Evolutionary conservation across 2,113 vertebrate species (phyloP).

Genomic region (Cryptoleucopteryx plumbea): DNA sequence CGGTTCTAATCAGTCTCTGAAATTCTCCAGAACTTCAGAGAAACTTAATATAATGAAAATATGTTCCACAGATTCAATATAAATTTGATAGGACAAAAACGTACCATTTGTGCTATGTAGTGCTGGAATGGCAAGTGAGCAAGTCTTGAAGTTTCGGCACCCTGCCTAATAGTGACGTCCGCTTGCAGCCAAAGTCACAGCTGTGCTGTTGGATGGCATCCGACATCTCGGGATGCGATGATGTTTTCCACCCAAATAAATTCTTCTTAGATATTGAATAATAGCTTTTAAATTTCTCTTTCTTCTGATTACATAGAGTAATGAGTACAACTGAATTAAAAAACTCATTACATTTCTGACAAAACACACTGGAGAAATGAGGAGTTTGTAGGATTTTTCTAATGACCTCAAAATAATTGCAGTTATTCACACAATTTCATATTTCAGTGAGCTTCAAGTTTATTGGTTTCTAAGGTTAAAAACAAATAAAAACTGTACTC

Average conservation of each 20-base stretch:
- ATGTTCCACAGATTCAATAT: not conserved
- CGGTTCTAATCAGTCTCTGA: not conserved
- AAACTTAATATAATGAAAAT: not conserved
- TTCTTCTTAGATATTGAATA: not conserved
- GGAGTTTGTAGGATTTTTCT: not conserved
- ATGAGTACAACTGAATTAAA: not conserved
- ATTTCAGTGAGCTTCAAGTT: not conserved
- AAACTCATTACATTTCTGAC: rapidly evolving
- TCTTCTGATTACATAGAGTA: not conserved
- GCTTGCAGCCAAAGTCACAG: rapidly evolving
- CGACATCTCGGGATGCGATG: rapidly evolving
- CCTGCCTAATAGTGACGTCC: rapidly evolving
- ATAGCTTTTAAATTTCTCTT: not conserved
- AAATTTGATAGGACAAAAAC: not conserved
- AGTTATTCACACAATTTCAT: not conserved
- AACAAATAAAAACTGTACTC: not conserved
- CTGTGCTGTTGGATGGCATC: not conserved
- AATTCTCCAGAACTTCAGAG: not conserved
- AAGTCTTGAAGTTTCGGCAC: rapidly evolving
- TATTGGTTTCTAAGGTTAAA: not conserved
- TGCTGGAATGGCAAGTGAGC: too few species aligned
- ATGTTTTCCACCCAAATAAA: not conserved
- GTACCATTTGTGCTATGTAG: not conserved
- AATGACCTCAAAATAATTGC: not conserved
- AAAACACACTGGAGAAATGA: not conserved